These are phyloP conservation scores for Chaetodon trifasciatus DNA, from an alignment of 2,797 vertebrate species.

Conservation along the genomic window DNA sequence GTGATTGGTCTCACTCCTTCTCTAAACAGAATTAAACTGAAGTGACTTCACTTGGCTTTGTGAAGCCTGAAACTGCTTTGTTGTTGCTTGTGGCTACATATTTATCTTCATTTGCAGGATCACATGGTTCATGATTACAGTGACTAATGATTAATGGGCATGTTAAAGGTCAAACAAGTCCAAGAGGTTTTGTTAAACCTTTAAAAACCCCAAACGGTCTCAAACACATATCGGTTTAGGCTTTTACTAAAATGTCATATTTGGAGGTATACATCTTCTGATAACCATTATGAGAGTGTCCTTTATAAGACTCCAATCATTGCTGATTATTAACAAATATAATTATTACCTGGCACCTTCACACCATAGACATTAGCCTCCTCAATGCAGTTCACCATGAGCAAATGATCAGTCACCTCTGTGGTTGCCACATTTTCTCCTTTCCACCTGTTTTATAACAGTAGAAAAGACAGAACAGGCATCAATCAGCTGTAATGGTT, in stretches of 20 bases:
- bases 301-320: not conserved
- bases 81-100: too few relatives aligned
- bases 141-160: not conserved
- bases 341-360: constrained; percentile 88
- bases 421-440: constrained; percentile 94
- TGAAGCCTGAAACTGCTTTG: too few relatives aligned
- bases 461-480: not conserved
- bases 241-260: not conserved
- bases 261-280: not conserved
- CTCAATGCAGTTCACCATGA: constrained; percentile 86
- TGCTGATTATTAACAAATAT: not conserved
- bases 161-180: not conserved
- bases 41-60: too few relatives aligned
- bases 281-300: not conserved
- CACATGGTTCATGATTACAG: not conserved
- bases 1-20: too few relatives aligned
- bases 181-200: not conserved
- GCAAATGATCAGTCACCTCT: constrained; percentile 89
- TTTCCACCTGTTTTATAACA: constrained; percentile 88
- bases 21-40: too few relatives aligned
- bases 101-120: not conserved
- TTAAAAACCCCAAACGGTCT: not conserved
- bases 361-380: constrained; percentile 93
- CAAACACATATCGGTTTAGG: not conserved
- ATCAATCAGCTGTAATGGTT: not conserved